phyloP scores from a whole-genome alignment of 2,888 invertebrate genomes.

The Eupithecia vulgata region DNA sequence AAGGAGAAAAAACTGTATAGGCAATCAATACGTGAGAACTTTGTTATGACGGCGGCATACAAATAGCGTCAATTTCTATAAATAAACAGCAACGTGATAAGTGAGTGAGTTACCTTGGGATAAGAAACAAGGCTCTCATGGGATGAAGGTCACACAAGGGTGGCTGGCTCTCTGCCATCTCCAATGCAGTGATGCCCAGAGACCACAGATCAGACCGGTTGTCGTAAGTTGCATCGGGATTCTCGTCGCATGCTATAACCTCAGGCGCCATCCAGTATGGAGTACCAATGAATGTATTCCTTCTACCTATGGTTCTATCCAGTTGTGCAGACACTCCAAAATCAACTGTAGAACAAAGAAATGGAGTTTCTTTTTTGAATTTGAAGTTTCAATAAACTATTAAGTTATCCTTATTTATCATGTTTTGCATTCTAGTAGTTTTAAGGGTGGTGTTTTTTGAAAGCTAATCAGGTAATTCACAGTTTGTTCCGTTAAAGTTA shows the following conservation, averaged over 20 bases:
- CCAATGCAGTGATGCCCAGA: constrained; percentile 97
- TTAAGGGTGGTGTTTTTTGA: too few species aligned
- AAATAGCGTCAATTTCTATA: background rate
- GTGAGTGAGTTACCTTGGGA: constrained; percentile 86
- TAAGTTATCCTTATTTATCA: background rate
- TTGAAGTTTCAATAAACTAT: background rate
- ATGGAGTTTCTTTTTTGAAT: background rate
- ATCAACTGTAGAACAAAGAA: constrained; percentile 88
- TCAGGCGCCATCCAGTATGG: constrained; percentile 99
- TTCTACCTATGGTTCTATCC: constrained; percentile 98
- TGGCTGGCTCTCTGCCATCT: constrained; percentile 99
- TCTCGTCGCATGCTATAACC: constrained; percentile 99
- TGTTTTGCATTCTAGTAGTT: too few species aligned
- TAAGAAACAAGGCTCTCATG: constrained; percentile 99
- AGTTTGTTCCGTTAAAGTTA: background rate
- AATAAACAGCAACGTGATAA: background rate
- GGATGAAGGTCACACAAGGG: constrained; percentile 99
- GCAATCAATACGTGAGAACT: constrained; percentile 7
- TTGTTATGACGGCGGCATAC: background rate
- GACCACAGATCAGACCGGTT: constrained; percentile 97
- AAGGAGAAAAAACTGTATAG: background rate
- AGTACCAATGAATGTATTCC: constrained; percentile 99
- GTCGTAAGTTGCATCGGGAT: constrained; percentile 99
- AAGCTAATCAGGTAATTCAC: background rate
- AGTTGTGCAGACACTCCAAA: constrained; percentile 99